A percentile compares a stretch with the other conserved stretches of the same genome.
phyloP scores from a whole-genome alignment of 1,140 invertebrate genomes.

The Cotesia glomerata region DNA sequence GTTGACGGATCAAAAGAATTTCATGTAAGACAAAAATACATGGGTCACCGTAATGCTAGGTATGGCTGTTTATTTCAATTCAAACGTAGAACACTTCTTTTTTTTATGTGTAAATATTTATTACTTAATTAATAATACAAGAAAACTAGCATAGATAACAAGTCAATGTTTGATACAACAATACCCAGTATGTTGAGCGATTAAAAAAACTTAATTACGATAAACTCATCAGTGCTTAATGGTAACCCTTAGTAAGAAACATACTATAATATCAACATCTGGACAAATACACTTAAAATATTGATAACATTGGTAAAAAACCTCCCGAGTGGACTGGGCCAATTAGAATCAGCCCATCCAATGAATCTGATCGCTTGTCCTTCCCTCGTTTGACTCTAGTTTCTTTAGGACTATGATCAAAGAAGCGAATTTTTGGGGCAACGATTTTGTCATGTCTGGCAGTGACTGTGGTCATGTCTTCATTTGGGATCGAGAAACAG shows the following conservation, averaged over 20 bases:
- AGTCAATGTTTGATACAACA: not conserved
- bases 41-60: slow-evolving; percentile 84
- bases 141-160: not conserved
- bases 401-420: slow-evolving; percentile 85
- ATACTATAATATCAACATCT: not conserved
- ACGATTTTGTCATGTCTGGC: slow-evolving; percentile 82
- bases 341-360: slow-evolving; percentile 52
- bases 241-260: not conserved
- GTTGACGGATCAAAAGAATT: slow-evolving; percentile 52
- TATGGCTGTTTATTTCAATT: slow-evolving; percentile 43
- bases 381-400: slow-evolving; percentile 60
- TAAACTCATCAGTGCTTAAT: not conserved
- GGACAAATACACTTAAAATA: slow-evolving; percentile 17
- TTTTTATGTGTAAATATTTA: not conserved
- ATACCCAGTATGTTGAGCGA: not conserved
- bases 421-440: slow-evolving; percentile 88
- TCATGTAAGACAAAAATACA: slow-evolving; percentile 74
- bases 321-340: slow-evolving; percentile 60
- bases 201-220: not conserved
- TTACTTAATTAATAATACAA: not conserved
- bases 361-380: slow-evolving; percentile 54
- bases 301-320: slow-evolving; percentile 42
- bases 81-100: not conserved
- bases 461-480: slow-evolving; percentile 87
- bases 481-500: slow-evolving; percentile 71